Conservation (phyloP, 2,888 invertebrate species). For the Yponomeuta cagnagella region DNA sequence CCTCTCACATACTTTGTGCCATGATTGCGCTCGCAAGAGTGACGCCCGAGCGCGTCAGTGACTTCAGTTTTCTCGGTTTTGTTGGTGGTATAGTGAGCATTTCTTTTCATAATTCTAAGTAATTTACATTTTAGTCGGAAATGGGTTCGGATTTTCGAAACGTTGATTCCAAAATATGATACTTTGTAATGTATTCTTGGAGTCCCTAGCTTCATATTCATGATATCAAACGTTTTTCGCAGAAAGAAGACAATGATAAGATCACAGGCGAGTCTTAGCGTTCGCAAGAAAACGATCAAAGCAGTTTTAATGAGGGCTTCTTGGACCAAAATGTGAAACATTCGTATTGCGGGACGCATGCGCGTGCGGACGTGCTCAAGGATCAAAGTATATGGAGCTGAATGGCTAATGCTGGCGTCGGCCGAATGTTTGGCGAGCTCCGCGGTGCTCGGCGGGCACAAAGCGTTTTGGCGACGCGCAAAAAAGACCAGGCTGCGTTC, state of each 20-base stretch:
- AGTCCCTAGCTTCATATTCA: not conserved
- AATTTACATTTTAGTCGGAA: too few species aligned
- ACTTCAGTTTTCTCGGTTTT: not conserved
- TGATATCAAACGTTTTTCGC: not conserved
- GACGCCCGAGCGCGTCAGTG: too few species aligned
- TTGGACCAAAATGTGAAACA: slow-evolving; percentile 12
- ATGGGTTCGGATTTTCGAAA: too few species aligned
- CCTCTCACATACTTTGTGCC: too few species aligned
- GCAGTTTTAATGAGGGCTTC: slow-evolving; percentile 1
- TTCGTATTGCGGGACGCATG: slow-evolving; percentile 14
- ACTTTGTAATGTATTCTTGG: too few species aligned
- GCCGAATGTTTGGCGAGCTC: slow-evolving; percentile 42
- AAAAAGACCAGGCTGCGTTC: slow-evolving; percentile 51
- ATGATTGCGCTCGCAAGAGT: too few species aligned
- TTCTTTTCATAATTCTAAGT: not conserved
- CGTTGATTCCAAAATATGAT: too few species aligned
- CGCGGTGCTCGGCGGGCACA: slow-evolving; percentile 53
- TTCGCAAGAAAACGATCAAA: slow-evolving; percentile 1
- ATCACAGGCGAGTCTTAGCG: not conserved
- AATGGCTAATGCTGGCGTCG: slow-evolving; percentile 41
- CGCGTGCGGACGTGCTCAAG: slow-evolving; percentile 33
- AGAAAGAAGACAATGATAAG: not conserved
- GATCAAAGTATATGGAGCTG: slow-evolving; percentile 43
- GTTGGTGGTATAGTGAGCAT: not conserved
- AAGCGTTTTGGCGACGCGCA: slow-evolving; percentile 44